phyloP scores from a whole-genome alignment of 2,888 invertebrate species.

The Spialia ferax region DNA sequence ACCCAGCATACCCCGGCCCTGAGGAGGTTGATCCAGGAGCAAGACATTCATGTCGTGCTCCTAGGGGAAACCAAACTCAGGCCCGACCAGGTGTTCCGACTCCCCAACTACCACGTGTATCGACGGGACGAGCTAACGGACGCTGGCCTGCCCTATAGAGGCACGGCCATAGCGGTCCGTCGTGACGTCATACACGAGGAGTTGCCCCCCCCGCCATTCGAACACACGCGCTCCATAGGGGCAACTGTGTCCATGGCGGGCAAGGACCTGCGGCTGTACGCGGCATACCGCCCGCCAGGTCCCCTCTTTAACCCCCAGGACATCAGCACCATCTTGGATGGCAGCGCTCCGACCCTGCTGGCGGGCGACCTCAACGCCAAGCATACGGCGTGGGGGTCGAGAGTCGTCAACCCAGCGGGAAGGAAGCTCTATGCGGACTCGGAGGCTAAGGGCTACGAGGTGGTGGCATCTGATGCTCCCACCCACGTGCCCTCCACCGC shows the following conservation, averaged over 20 bases:
- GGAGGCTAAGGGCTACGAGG: slow-evolving; percentile 1
- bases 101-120: background rate
- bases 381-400: background rate
- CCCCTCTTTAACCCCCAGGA: background rate
- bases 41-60: background rate
- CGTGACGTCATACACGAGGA: background rate
- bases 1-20: background rate
- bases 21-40: background rate
- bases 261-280: background rate
- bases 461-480: background rate
- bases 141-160: background rate
- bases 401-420: background rate
- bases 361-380: background rate
- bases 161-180: background rate
- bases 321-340: background rate
- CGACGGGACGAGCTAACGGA: background rate
- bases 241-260: background rate
- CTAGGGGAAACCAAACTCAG: background rate
- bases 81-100: background rate
- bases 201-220: background rate
- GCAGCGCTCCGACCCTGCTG: background rate
- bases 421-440: background rate
- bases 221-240: background rate
- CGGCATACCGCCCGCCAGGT: background rate
- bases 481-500: background rate